phyloP scores from a whole-genome alignment of 2,113 vertebrate genomes.

The Oryctolagus cuniculus region mOryCun1.1 NC_091434.1:13507501-13508000 shows the following conservation, averaged over 20 bases:
- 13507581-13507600: background rate
- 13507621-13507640: slow-evolving; percentile 41
- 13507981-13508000: background rate
- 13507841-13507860: background rate
- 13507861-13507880: background rate
- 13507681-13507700: slow-evolving; percentile 70
- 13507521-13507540: slow-evolving; percentile 54
- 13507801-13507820: background rate
- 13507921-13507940: background rate
- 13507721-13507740: slow-evolving; percentile 55
- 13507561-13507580: slow-evolving; percentile 15
- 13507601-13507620: slow-evolving; percentile 40
- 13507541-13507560: background rate
- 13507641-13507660: slow-evolving; percentile 69
- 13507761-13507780: slow-evolving; percentile 61
- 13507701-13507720: slow-evolving; percentile 69
- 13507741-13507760: slow-evolving; percentile 52
- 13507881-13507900: background rate
- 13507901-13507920: background rate
- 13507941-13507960: background rate
- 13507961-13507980: background rate
- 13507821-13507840: background rate
- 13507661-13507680: background rate
- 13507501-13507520: slow-evolving; percentile 21
- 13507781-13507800: background rate